Evolutionary conservation across 1,140 invertebrate genomes (phyloP).

Genomic region (Leptinotarsa defecta): DNA sequence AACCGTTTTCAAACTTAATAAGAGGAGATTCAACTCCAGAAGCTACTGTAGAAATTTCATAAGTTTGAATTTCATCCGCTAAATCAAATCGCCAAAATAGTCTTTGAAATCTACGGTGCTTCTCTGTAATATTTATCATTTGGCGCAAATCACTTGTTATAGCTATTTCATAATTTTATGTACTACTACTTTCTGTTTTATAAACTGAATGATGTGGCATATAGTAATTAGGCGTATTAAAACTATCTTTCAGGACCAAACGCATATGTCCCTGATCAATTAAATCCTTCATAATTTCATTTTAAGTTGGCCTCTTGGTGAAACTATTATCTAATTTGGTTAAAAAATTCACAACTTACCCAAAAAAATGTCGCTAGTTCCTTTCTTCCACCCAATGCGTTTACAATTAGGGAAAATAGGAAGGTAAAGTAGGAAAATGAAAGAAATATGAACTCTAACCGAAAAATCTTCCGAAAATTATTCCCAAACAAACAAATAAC

Average conservation of each 20-base stretch:
- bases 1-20: neutral
- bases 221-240: neutral
- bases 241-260: neutral
- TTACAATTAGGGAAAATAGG: too few species aligned
- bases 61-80: neutral
- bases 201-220: neutral
- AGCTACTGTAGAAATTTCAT: neutral
- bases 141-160: too few species aligned
- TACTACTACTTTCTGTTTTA: neutral
- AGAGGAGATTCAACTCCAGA: neutral
- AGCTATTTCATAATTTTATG: neutral
- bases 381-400: too few species aligned
- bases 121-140: neutral
- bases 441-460: too few species aligned
- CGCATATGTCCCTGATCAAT: slow-evolving; percentile 2
- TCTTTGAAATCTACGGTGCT: neutral
- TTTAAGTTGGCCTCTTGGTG: neutral
- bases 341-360: too few species aligned
- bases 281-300: neutral
- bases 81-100: neutral
- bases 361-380: too few species aligned
- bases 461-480: too few species aligned
- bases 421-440: too few species aligned
- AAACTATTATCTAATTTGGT: too few species aligned
- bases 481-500: too few species aligned